These are phyloP conservation scores for Hirudinaria manillensis DNA, from an alignment of 2,888 invertebrate species.

Conservation along the genomic window DNA sequence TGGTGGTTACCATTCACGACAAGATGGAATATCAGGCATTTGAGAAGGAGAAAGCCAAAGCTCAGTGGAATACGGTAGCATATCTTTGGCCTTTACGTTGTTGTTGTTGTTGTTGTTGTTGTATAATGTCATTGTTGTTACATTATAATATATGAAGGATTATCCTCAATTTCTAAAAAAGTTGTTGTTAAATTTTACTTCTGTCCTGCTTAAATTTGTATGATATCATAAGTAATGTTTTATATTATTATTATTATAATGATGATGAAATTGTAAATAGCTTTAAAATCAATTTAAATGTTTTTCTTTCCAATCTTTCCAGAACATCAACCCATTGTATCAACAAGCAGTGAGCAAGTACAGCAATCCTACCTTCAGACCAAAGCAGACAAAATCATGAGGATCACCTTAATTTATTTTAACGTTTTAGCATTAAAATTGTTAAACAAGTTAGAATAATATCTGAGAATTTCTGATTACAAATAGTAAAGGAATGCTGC, in stretches of 20 bases:
- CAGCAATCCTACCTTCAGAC: conserved; percentile 23
- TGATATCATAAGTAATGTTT: too few relatives aligned
- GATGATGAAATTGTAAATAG: too few relatives aligned
- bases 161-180: not conserved
- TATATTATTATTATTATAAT: too few relatives aligned
- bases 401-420: too few relatives aligned
- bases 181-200: not conserved
- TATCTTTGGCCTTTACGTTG: not conserved
- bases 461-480: too few relatives aligned
- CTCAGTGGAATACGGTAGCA: conserved; percentile 23
- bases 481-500: too few relatives aligned
- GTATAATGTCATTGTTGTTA: not conserved
- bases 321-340: conserved; percentile 29
- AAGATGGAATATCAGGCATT: conserved; percentile 27
- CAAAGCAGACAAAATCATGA: not conserved
- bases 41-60: conserved; percentile 21
- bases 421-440: too few relatives aligned
- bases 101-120: not conserved
- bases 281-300: not conserved
- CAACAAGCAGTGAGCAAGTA: conserved; percentile 18
- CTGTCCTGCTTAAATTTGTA: not conserved
- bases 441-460: too few relatives aligned
- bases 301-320: not conserved
- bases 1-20: conserved; percentile 29
- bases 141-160: not conserved